These are phyloP conservation scores for Stigmatopora nigra DNA, from an alignment of 2,113 vertebrate genomes.

Conservation along the genomic window DNA sequence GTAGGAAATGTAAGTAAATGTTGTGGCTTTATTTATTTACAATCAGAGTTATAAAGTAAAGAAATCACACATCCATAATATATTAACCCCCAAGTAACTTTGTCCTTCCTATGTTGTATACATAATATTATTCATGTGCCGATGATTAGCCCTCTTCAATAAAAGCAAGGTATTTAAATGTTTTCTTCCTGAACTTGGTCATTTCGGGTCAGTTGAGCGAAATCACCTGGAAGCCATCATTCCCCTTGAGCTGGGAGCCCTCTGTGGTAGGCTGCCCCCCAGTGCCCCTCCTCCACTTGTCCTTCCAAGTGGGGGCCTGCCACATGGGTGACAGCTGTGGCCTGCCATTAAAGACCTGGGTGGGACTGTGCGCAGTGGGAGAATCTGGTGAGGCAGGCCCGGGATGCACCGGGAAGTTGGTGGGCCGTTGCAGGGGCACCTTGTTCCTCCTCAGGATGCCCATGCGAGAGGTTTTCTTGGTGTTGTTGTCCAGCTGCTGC, in stretches of 20 bases:
- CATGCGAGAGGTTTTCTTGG: conserved; percentile 46
- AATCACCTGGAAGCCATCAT: conserved; percentile 45
- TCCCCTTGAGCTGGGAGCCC: background rate
- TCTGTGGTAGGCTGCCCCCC: conserved; percentile 13
- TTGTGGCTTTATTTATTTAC: background rate
- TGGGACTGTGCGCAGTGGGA: conserved; percentile 13
- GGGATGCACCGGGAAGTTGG: background rate
- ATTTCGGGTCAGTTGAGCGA: conserved; percentile 44
- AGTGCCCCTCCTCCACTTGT: conserved; percentile 39
- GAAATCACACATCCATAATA: background rate
- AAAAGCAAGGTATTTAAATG: background rate
- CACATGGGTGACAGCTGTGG: background rate
- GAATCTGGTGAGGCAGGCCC: background rate
- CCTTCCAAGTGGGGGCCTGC: conserved; percentile 42
- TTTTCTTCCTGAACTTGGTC: background rate
- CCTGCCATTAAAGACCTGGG: conserved; percentile 29
- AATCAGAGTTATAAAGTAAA: background rate
- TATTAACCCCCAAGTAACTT: background rate
- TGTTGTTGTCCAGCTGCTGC: conserved; percentile 66
- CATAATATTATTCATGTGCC: too few relatives aligned
- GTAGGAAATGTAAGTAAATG: background rate
- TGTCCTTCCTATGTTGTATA: background rate
- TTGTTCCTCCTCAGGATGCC: conserved; percentile 55
- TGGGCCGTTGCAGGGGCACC: conserved; percentile 28
- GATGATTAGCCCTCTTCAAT: background rate